A percentile compares a stretch with the other conserved stretches of the same genome.
Evolutionary conservation across 37 sponge, comb jelly and placozoan species (phyloP).

Genomic region (Aphrocallistes beatrix): DNA sequence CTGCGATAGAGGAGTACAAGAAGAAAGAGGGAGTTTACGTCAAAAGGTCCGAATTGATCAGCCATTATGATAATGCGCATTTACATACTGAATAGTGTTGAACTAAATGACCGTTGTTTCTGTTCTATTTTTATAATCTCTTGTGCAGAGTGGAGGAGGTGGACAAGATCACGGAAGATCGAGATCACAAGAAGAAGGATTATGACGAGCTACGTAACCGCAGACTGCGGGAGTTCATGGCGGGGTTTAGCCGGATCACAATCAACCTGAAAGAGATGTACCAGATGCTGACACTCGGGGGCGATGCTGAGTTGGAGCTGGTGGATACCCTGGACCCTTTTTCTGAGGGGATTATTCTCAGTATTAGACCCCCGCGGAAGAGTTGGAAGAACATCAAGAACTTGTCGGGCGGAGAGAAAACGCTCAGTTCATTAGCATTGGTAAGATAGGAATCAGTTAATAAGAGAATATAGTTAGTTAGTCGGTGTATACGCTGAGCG

Average conservation of each 20-base stretch:
- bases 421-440: conserved; percentile 97
- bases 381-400: conserved; percentile 99
- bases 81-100: neutral
- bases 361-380: conserved; percentile 95
- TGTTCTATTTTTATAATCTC: conserved; percentile 11
- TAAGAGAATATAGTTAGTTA: neutral
- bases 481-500: neutral
- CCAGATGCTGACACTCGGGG: conserved; percentile 99
- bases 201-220: conserved; percentile 73
- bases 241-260: conserved; percentile 81
- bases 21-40: conserved; percentile 45
- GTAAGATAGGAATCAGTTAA: conserved; percentile 30
- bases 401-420: conserved; percentile 97
- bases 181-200: conserved; percentile 58
- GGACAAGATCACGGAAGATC: conserved; percentile 54
- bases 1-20: conserved; percentile 85
- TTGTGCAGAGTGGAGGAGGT: conserved; percentile 59
- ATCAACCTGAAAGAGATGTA: conserved; percentile 99
- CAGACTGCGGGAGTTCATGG: conserved; percentile 87
- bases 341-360: conserved; percentile 96
- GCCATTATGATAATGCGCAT: neutral
- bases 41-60: neutral
- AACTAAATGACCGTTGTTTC: neutral
- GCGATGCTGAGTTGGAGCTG: conserved; percentile 96
- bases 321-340: conserved; percentile 97